Conservation (phyloP, 2,113 vertebrate species). For the Neotragus moschatus region DNA sequence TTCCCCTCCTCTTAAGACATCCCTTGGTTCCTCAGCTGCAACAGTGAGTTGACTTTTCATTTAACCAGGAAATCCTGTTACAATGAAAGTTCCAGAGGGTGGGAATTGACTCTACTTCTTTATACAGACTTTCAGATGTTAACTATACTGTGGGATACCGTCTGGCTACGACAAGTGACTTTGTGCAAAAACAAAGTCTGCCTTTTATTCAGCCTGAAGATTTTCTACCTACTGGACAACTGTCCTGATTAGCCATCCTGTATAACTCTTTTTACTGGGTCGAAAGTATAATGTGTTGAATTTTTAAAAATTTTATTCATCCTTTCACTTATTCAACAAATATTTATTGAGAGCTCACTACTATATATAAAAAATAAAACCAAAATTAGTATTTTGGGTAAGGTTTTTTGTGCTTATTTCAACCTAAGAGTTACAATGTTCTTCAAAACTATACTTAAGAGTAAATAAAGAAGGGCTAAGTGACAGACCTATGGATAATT, state of each 20-base stretch:
- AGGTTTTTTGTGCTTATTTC: neutral
- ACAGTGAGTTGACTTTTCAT: neutral
- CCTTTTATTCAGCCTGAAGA: neutral
- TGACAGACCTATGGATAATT: neutral
- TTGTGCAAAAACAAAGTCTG: neutral
- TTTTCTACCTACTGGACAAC: neutral
- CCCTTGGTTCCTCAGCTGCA: neutral
- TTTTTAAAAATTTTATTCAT: neutral
- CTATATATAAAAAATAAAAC: neutral
- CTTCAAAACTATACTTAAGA: neutral
- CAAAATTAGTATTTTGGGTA: neutral
- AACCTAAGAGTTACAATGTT: neutral
- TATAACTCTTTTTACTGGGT: neutral
- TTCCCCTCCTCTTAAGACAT: neutral
- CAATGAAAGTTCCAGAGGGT: neutral
- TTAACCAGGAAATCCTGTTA: neutral
- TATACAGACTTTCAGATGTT: neutral
- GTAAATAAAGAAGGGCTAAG: neutral
- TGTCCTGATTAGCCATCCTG: neutral
- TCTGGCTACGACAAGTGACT: neutral
- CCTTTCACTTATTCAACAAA: neutral
- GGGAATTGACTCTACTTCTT: neutral
- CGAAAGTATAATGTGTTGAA: neutral
- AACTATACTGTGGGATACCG: neutral
- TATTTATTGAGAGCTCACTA: neutral